Evolutionary conservation across 2,797 vertebrate species (phyloP).

Genomic region (Oophaga sylvatica): DNA sequence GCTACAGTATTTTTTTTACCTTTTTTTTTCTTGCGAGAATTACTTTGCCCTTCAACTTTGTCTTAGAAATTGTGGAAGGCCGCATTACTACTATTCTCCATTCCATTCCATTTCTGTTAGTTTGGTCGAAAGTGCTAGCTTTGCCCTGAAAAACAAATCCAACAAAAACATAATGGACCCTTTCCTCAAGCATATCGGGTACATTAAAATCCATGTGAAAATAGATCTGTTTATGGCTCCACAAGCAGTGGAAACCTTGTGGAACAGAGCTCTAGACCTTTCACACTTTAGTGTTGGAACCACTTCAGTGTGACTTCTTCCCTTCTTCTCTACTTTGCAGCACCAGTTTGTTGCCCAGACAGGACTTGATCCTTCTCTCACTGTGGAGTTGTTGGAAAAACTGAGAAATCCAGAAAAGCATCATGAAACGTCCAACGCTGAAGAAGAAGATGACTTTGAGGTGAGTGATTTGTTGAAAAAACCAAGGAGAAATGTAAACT

Average conservation of each 20-base stretch:
- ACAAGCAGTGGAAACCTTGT: background rate
- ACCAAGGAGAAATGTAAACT: background rate
- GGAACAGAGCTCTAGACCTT: background rate
- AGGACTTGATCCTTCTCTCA: conserved; percentile 71
- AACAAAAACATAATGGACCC: no score
- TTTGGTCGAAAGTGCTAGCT: no score
- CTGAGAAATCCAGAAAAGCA: conserved; percentile 81
- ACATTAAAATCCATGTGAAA: no score
- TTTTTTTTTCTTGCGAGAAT: no score
- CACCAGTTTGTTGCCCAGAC: conserved; percentile 80
- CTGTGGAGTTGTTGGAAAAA: conserved; percentile 86
- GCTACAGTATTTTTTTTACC: no score
- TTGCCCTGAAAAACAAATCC: no score
- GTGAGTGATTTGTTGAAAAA: conserved; percentile 63
- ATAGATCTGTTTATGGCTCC: no score
- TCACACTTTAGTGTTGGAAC: background rate
- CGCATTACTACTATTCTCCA: no score
- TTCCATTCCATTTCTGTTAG: no score
- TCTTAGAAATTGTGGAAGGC: no score
- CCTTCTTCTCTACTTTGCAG: conserved; percentile 66
- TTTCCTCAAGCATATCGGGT: no score
- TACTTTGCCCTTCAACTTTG: no score
- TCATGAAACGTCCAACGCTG: conserved; percentile 64
- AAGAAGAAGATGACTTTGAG: conserved; percentile 83
- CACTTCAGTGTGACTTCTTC: background rate